These are phyloP conservation scores for Amblyopsis rosae DNA, from an alignment of 2,113 vertebrate genomes.

Conservation along the genomic window DNA sequence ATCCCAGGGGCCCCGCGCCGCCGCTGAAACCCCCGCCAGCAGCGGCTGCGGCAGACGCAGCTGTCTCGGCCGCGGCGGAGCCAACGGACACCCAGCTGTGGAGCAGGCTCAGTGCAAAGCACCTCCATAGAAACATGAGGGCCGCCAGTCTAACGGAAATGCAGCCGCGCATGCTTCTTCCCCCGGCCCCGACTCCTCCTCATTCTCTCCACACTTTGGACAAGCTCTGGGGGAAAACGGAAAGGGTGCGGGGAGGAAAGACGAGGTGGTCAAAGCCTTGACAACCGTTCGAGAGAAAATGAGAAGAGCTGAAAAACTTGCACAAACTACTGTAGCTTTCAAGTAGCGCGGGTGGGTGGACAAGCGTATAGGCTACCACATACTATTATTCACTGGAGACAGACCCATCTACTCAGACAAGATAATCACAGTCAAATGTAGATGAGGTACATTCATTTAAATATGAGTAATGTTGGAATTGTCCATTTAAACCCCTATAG, in stretches of 20 bases:
- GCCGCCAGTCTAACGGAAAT: slow-evolving; percentile 90
- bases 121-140: slow-evolving; percentile 99
- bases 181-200: slow-evolving; percentile 88
- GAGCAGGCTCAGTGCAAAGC: slow-evolving; percentile 93
- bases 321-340: no score
- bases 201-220: slow-evolving; percentile 85
- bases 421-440: no score
- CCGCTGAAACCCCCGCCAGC: slow-evolving; percentile 84
- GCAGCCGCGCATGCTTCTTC: slow-evolving; percentile 98
- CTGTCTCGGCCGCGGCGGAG: slow-evolving; percentile 59
- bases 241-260: background rate
- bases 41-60: slow-evolving; percentile 53
- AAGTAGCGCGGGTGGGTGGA: no score
- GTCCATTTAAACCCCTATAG: no score
- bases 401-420: no score
- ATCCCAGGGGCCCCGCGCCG: slow-evolving; percentile 74
- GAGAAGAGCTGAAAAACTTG: background rate
- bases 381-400: no score
- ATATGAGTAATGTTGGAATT: no score
- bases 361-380: no score
- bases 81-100: slow-evolving; percentile 86
- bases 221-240: slow-evolving; percentile 53
- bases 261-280: background rate
- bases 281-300: background rate
- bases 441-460: no score